Percentiles rank a stretch among this genome's conserved stretches.
These are phyloP conservation scores for Melanotaenia nigrans DNA, from an alignment of 2,797 vertebrate species.

Conservation along the genomic window DNA sequence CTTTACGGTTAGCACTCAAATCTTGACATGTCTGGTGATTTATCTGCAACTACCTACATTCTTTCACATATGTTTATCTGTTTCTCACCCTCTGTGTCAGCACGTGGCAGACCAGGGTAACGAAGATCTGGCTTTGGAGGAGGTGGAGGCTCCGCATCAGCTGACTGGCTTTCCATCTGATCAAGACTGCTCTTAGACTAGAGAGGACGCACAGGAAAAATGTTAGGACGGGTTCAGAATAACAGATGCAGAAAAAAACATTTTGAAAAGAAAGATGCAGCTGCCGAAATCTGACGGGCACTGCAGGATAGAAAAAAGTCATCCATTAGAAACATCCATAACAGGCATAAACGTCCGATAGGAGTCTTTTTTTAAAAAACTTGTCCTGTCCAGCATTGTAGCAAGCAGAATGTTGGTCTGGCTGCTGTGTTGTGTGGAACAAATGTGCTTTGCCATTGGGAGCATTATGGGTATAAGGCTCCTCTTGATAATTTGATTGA, in stretches of 20 bases:
- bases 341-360: no score
- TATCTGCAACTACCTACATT: neutral
- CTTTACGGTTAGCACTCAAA: neutral
- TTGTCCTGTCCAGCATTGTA: no score
- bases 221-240: neutral
- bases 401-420: no score
- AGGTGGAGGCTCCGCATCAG: constrained; percentile 93
- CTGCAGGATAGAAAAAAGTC: no score
- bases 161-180: constrained; percentile 95
- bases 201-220: constrained; percentile 9
- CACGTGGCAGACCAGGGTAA: constrained; percentile 82
- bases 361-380: no score
- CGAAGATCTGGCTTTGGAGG: constrained; percentile 96
- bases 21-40: neutral
- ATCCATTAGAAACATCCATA: no score
- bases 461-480: no score
- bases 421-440: no score
- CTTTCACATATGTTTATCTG: neutral
- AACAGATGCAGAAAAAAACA: neutral
- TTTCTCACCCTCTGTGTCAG: constrained; percentile 82
- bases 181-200: constrained; percentile 97
- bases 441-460: no score
- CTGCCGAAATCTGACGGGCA: no score
- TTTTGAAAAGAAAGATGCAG: no score
- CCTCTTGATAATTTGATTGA: no score